Conservation (phyloP, 2,888 invertebrate species). For the Synanthedon formicaeformis region DNA sequence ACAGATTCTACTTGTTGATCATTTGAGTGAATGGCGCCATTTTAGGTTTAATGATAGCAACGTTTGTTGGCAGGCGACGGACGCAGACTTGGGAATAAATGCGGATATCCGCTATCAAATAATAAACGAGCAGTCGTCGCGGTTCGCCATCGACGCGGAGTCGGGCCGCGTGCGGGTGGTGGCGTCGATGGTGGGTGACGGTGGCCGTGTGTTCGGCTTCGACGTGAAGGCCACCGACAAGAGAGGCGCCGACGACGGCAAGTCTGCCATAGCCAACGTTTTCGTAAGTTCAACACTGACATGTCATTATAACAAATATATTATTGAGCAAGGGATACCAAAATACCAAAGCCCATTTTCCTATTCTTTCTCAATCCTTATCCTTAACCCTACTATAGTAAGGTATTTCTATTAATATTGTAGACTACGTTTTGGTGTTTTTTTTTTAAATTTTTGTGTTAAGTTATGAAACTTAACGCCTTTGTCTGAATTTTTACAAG, state of each 20-base stretch:
- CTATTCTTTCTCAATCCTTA: no score
- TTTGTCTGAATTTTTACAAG: no score
- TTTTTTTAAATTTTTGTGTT: no score
- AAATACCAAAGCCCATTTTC: no score
- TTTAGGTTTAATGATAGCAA: no score
- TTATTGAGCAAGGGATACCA: neutral
- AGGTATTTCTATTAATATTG: no score
- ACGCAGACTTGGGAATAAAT: conserved; percentile 81
- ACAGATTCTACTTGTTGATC: no score
- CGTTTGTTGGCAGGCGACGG: conserved; percentile 70
- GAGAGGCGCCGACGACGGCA: conserved; percentile 83
- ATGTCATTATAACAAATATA: neutral
- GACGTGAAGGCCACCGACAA: conserved; percentile 90
- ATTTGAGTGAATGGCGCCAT: no score
- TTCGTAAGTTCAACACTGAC: conserved; percentile 72
- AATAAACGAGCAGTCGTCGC: conserved; percentile 78
- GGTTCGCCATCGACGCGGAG: conserved; percentile 82
- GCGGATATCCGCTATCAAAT: conserved; percentile 85
- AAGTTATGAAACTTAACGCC: no score
- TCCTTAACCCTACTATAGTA: no score
- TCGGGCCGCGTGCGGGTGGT: conserved; percentile 82
- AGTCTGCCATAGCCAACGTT: conserved; percentile 86
- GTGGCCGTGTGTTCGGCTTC: conserved; percentile 84
- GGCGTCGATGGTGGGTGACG: conserved; percentile 75
- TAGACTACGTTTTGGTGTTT: no score